Evolutionary conservation across 2,797 vertebrate genomes (phyloP).

Genomic region (Botia kubotai): DNA sequence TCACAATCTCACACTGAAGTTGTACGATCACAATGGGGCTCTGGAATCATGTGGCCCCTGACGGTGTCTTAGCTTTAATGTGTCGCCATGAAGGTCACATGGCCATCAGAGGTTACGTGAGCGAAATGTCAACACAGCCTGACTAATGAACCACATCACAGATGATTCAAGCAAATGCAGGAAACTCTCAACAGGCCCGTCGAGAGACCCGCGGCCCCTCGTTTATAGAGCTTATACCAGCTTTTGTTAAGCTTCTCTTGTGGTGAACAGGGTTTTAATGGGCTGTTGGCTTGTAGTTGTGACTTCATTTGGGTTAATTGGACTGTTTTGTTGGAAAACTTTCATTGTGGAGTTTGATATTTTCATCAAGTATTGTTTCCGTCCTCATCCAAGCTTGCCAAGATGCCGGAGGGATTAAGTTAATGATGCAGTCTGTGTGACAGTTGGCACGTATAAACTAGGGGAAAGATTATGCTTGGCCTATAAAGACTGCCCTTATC

Average conservation of each 20-base stretch:
- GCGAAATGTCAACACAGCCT: background rate
- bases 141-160: background rate
- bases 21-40: background rate
- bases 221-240: conserved; percentile 25
- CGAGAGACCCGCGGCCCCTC: background rate
- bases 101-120: background rate
- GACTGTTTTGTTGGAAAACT: background rate
- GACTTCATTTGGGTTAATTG: conserved; percentile 38
- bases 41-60: background rate
- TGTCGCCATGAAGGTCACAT: background rate
- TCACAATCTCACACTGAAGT: background rate
- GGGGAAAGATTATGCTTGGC: background rate
- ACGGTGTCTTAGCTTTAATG: background rate
- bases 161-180: background rate
- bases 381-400: conserved; percentile 1
- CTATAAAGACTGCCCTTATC: background rate
- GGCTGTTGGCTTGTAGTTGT: conserved; percentile 15
- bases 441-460: background rate
- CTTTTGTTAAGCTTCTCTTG: conserved; percentile 32
- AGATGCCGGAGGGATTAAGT: conserved; percentile 11
- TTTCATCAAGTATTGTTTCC: conserved; percentile 24
- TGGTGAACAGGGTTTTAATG: conserved; percentile 37
- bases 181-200: background rate
- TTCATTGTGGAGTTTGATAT: conserved; percentile 26
- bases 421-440: background rate